Conservation (phyloP, 2,888 invertebrate species). For the Heliconius hortense region DNA sequence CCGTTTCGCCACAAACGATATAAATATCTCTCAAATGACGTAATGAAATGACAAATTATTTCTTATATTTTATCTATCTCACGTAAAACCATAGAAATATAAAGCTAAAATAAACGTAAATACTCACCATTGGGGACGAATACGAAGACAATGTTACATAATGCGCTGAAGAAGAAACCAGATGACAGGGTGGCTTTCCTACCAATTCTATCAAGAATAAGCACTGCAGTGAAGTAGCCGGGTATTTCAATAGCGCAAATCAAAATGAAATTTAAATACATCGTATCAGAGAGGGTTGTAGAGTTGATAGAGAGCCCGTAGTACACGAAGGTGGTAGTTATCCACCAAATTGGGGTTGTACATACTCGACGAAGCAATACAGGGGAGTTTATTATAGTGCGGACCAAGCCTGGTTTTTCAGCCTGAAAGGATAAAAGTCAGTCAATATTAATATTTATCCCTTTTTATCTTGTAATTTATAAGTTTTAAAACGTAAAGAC, state of each 20-base stretch:
- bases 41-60: too few species aligned
- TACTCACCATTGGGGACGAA: slow-evolving; percentile 49
- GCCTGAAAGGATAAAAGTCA: neutral
- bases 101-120: neutral
- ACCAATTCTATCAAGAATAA: slow-evolving; percentile 73
- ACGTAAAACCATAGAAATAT: neutral
- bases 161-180: slow-evolving; percentile 42
- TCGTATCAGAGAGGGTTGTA: slow-evolving; percentile 84
- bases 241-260: slow-evolving; percentile 85
- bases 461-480: neutral
- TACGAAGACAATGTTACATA: slow-evolving; percentile 45
- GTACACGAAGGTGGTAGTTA: slow-evolving; percentile 86
- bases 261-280: slow-evolving; percentile 85
- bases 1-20: too few species aligned
- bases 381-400: slow-evolving; percentile 72
- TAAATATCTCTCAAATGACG: too few species aligned
- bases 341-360: slow-evolving; percentile 86
- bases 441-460: neutral
- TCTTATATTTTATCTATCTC: too few species aligned
- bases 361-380: slow-evolving; percentile 76
- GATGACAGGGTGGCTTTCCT: slow-evolving; percentile 60
- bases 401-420: slow-evolving; percentile 44
- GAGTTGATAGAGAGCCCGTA: slow-evolving; percentile 88
- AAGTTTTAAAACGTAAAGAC: neutral
- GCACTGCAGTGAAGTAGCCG: slow-evolving; percentile 81